phyloP scores from a whole-genome alignment of 1,140 invertebrate species.

The Hylaeus volcanicus region DNA sequence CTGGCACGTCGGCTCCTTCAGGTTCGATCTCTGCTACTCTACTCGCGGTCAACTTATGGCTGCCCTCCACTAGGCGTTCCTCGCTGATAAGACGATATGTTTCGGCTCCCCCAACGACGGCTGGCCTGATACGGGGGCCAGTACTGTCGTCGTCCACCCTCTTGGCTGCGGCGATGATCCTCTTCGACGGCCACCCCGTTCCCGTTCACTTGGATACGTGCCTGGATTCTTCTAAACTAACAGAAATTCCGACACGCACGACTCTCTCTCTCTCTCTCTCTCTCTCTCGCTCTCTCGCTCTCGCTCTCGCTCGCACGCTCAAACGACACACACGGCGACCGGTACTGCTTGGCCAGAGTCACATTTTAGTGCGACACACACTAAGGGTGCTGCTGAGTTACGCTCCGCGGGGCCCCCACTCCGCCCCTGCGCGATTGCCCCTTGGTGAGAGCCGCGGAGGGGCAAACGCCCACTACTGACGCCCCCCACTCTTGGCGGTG shows the following conservation, averaged over 20 bases:
- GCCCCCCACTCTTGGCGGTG: not conserved
- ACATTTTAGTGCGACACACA: constrained; percentile 55
- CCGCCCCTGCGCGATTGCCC: not conserved
- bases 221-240: constrained; percentile 27
- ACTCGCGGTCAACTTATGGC: not conserved
- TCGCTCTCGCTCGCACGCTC: not conserved
- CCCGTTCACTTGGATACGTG: not conserved
- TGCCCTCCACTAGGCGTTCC: not conserved
- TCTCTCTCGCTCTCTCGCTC: constrained; percentile 25
- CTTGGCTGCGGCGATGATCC: not conserved
- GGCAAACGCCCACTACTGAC: not conserved
- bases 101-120: no score
- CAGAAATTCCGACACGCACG: constrained; percentile 45
- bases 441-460: not conserved
- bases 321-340: constrained; percentile 38
- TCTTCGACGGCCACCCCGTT: no score
- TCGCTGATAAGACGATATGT: not conserved
- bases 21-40: not conserved
- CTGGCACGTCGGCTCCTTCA: not conserved
- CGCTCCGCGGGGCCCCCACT: constrained; percentile 18
- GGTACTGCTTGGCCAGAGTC: constrained; percentile 45
- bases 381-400: constrained; percentile 33
- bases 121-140: not conserved
- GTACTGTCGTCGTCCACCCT: not conserved
- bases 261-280: constrained; percentile 28